These are phyloP conservation scores for Acanthosepion lycidas DNA, from an alignment of 2,888 invertebrate species.

Conservation along the genomic window DNA sequence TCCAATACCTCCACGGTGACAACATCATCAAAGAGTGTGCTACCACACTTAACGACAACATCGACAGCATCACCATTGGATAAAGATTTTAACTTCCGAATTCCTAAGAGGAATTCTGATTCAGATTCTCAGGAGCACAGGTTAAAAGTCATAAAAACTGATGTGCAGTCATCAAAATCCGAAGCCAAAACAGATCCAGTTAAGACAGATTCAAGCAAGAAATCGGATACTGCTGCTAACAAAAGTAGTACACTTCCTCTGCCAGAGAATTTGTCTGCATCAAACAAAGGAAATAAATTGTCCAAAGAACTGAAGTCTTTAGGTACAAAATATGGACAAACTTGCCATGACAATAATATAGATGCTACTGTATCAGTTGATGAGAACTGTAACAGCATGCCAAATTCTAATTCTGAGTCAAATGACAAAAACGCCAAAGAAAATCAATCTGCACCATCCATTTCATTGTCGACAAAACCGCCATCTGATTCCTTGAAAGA, in stretches of 20 bases:
- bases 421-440: constrained; percentile 33
- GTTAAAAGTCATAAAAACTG: not conserved
- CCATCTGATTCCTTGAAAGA: not conserved
- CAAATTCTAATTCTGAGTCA: not conserved
- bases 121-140: not conserved
- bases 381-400: not conserved
- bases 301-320: not conserved
- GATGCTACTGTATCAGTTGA: not conserved
- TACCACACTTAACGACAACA: not conserved
- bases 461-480: not conserved
- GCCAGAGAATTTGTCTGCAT: not conserved
- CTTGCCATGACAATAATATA: constrained; percentile 36
- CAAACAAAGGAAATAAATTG: constrained; percentile 33
- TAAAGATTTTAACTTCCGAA: constrained; percentile 36
- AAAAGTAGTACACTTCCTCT: not conserved
- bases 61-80: not conserved
- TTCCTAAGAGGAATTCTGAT: not conserved
- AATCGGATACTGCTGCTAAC: not conserved
- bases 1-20: not conserved
- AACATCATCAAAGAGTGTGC: not conserved
- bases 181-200: not conserved
- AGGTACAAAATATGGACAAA: not conserved
- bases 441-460: not conserved
- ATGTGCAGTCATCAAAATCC: not conserved
- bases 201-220: not conserved